These are phyloP conservation scores for Anarhynchus alexandrinus DNA, from an alignment of 2,113 vertebrate genomes.

Conservation along the genomic window DNA sequence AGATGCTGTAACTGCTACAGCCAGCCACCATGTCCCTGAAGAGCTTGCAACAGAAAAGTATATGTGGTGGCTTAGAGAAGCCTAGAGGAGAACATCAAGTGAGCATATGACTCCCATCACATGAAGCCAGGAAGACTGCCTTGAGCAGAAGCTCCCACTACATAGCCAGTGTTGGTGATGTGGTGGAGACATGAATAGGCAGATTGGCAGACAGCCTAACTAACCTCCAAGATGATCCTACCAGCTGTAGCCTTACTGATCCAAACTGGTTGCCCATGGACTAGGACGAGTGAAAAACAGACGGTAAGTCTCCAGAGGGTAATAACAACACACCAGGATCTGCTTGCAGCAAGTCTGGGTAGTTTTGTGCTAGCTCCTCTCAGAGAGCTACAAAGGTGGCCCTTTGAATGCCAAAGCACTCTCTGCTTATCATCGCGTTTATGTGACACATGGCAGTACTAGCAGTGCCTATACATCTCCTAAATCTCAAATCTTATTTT, in stretches of 20 bases:
- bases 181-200: not conserved
- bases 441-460: not conserved
- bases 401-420: not conserved
- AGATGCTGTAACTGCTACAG: not conserved
- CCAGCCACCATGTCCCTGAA: not conserved
- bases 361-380: not conserved
- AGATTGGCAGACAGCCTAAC: not conserved
- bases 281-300: not conserved
- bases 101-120: not conserved
- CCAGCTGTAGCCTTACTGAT: not conserved
- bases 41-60: not conserved
- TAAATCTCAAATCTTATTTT: not conserved
- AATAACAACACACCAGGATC: not conserved
- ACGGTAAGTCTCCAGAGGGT: not conserved
- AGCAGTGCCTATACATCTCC: not conserved
- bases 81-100: not conserved
- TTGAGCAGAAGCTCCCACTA: not conserved
- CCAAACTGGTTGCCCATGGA: not conserved
- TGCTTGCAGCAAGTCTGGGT: not conserved
- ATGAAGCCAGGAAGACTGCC: not conserved
- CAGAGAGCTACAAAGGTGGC: not conserved
- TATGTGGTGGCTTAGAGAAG: not conserved
- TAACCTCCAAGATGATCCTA: not conserved
- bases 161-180: not conserved
- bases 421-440: fast-evolving